Conservation (phyloP, 1,140 invertebrate species). For the Procambarus clarkii region DNA sequence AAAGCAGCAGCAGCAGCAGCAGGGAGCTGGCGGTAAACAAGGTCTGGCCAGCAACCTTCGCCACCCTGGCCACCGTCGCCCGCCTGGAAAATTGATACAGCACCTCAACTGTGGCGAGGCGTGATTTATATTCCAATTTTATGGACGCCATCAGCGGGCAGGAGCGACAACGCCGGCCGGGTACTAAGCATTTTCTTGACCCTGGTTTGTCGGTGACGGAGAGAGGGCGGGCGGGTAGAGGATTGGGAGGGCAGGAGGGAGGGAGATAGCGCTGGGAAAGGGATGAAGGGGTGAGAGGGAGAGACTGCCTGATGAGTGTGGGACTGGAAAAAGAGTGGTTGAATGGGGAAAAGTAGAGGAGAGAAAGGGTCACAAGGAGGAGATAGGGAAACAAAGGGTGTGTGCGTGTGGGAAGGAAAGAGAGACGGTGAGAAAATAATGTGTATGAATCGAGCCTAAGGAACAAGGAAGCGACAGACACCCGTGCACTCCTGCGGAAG, state of each 20-base stretch:
- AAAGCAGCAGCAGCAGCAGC: neutral
- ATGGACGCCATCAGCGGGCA: slow-evolving; percentile 47
- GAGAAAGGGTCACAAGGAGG: no score
- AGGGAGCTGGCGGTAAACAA: slow-evolving; percentile 4
- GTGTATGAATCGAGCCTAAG: no score
- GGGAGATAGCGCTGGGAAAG: neutral
- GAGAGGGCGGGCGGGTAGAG: neutral
- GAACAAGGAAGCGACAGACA: no score
- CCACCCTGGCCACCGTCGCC: slow-evolving; percentile 28
- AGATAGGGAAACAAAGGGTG: no score
- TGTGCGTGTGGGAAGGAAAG: no score
- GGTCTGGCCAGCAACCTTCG: neutral
- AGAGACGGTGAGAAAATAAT: no score
- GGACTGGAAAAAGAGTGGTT: no score
- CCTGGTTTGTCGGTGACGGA: neutral
- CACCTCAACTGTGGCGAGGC: slow-evolving; percentile 44
- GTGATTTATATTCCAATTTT: slow-evolving; percentile 64
- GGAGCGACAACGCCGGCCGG: slow-evolving; percentile 40
- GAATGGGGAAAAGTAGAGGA: no score
- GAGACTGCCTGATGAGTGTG: no score
- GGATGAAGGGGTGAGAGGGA: neutral
- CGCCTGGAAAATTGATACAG: slow-evolving; percentile 59
- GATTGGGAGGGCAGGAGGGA: neutral
- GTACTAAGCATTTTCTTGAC: neutral
- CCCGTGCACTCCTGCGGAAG: no score